phyloP scores from a whole-genome alignment of 1,140 invertebrate species.

The Megathymus violae region DNA sequence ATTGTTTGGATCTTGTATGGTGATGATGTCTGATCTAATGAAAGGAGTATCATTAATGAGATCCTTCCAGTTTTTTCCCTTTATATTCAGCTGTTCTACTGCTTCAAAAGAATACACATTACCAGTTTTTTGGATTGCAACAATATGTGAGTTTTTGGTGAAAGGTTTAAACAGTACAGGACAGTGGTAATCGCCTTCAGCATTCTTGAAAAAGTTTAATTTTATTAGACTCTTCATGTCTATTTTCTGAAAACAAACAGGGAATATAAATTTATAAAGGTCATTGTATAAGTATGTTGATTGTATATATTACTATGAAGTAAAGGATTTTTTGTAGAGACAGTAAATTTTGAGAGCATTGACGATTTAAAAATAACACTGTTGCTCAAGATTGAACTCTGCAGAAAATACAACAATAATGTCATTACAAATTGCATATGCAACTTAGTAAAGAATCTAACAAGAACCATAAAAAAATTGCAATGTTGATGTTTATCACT shows the following conservation, averaged over 20 bases:
- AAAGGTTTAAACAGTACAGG: slow-evolving; percentile 98
- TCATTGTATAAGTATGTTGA: too few species aligned
- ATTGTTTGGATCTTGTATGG: slow-evolving; percentile 96
- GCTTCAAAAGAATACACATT: slow-evolving; percentile 99
- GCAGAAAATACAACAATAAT: too few species aligned
- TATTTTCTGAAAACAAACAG: slow-evolving; percentile 86
- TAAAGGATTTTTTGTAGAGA: too few species aligned
- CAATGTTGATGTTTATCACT: too few species aligned
- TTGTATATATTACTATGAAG: too few species aligned
- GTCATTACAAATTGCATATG: too few species aligned
- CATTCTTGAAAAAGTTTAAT: slow-evolving; percentile 95
- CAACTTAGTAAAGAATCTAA: too few species aligned
- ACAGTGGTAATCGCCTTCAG: slow-evolving; percentile 93
- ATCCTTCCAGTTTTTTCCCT: slow-evolving; percentile 97
- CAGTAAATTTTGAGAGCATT: too few species aligned
- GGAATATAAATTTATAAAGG: too few species aligned
- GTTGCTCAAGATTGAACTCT: too few species aligned
- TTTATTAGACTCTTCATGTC: slow-evolving; percentile 94
- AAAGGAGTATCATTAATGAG: slow-evolving; percentile 96
- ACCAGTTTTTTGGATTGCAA: slow-evolving; percentile 94
- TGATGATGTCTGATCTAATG: slow-evolving; percentile 95
- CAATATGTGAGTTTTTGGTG: slow-evolving; percentile 98
- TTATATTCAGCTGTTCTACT: slow-evolving; percentile 98
- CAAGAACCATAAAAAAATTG: too few species aligned
- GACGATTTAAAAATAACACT: too few species aligned